These are phyloP conservation scores for Ophion ellenae DNA, from an alignment of 2,888 invertebrate species.

Conservation along the genomic window DNA sequence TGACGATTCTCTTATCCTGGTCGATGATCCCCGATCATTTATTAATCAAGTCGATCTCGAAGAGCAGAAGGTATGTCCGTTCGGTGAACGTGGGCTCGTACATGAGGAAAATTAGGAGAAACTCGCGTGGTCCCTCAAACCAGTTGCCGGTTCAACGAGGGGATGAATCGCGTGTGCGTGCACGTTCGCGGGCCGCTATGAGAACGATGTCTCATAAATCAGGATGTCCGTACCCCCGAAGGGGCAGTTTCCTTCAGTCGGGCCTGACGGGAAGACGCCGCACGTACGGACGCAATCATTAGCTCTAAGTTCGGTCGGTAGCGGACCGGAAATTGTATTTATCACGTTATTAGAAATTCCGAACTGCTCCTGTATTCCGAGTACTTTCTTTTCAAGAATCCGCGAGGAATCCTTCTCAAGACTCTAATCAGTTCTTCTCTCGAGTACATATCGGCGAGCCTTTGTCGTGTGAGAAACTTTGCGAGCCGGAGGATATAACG, in stretches of 20 bases:
- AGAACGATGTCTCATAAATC: constrained; percentile 47
- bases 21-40: constrained; percentile 15
- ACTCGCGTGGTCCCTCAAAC: constrained; percentile 7
- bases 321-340: constrained; percentile 14
- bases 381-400: background rate
- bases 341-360: background rate
- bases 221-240: constrained; percentile 19
- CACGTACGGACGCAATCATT: constrained; percentile 18
- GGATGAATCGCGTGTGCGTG: constrained; percentile 21
- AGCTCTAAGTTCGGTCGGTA: background rate
- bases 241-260: constrained; percentile 14
- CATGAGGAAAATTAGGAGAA: constrained; percentile 40
- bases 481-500: background rate
- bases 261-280: background rate
- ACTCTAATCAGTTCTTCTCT: background rate
- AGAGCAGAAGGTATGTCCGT: constrained; percentile 15
- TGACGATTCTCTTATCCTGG: constrained; percentile 2
- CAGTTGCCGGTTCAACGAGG: background rate
- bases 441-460: background rate
- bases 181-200: constrained; percentile 8
- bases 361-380: background rate
- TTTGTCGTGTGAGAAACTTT: too few relatives aligned
- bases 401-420: background rate
- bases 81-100: background rate
- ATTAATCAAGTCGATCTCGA: constrained; percentile 33